phyloP scores from a whole-genome alignment of 2,113 vertebrate species.

The Synchiropus splendidus region DNA sequence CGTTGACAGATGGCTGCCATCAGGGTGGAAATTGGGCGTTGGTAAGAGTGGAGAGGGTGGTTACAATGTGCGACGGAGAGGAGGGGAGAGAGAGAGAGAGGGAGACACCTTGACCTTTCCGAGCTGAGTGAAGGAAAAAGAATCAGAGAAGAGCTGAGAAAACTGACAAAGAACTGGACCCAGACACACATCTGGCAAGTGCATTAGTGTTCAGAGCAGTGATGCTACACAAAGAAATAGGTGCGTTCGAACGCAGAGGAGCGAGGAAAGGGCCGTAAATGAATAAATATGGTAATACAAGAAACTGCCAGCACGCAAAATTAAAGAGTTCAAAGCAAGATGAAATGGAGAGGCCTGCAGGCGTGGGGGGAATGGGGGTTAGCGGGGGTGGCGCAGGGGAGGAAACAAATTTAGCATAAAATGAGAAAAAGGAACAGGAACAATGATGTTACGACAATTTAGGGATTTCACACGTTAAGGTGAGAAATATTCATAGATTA shows the following conservation, averaged over 20 bases:
- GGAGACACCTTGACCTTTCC: slow-evolving; percentile 16
- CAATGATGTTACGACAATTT: slow-evolving; percentile 11
- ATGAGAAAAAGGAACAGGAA: slow-evolving; percentile 19
- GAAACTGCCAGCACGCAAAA: slow-evolving; percentile 39
- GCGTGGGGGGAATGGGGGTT: no score
- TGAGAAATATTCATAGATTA: no score
- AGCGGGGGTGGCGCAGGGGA: slow-evolving; percentile 29
- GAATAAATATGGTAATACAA: slow-evolving; percentile 63
- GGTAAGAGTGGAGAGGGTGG: slow-evolving; percentile 17
- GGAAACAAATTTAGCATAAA: slow-evolving; percentile 41
- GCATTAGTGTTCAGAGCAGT: slow-evolving; percentile 28
- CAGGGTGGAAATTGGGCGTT: slow-evolving; percentile 20
- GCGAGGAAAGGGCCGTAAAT: slow-evolving; percentile 48
- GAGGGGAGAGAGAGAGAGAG: slow-evolving; percentile 22
- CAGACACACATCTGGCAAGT: slow-evolving; percentile 43
- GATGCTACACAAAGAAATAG: slow-evolving; percentile 25
- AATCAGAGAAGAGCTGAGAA: slow-evolving; percentile 16
- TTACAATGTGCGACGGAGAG: slow-evolving; percentile 1
- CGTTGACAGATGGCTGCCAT: slow-evolving; percentile 40
- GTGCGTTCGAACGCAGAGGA: slow-evolving; percentile 42
- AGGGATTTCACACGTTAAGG: no score
- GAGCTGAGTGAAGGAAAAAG: slow-evolving; percentile 4
- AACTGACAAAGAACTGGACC: slow-evolving; percentile 6
- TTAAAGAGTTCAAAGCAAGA: slow-evolving; percentile 60
- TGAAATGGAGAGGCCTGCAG: slow-evolving; percentile 48